These are phyloP conservation scores for Lutjanus argentimaculatus DNA, from an alignment of 2,797 vertebrate species.

Conservation along the genomic window DNA sequence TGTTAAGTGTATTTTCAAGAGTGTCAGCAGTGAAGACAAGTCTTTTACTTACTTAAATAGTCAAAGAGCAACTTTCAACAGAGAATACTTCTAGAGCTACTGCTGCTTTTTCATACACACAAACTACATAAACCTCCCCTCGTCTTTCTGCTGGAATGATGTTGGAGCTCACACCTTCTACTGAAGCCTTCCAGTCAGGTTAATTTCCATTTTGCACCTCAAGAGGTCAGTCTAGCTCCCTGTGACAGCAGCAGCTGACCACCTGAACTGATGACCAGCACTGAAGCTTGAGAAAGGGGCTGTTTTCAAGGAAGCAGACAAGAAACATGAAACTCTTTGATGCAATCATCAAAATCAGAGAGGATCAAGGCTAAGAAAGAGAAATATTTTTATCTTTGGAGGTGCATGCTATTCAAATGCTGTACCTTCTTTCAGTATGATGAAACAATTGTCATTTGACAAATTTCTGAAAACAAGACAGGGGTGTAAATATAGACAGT, in stretches of 20 bases:
- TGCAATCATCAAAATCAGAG: neutral
- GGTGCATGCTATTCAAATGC: neutral
- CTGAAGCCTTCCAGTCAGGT: neutral
- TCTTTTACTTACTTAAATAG: neutral
- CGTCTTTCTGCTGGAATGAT: neutral
- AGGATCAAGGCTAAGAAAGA: neutral
- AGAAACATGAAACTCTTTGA: constrained; percentile 11
- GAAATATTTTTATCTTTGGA: neutral
- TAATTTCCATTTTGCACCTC: constrained; percentile 72
- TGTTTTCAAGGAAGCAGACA: neutral
- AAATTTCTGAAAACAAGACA: neutral
- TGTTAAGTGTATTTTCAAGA: neutral
- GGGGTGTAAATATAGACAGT: no score
- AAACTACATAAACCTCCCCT: neutral
- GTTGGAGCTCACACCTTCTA: neutral
- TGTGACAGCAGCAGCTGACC: constrained; percentile 46
- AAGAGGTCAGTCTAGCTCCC: constrained; percentile 81
- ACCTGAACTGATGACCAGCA: constrained; percentile 38
- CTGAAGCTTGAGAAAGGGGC: neutral
- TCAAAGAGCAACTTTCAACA: neutral
- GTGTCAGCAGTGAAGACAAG: neutral
- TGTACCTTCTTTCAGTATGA: neutral
- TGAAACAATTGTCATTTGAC: neutral
- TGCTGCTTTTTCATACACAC: neutral
- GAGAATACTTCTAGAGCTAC: neutral